phyloP scores from a whole-genome alignment of 2,888 invertebrate species.

The Oxyteleia sp. region DNA sequence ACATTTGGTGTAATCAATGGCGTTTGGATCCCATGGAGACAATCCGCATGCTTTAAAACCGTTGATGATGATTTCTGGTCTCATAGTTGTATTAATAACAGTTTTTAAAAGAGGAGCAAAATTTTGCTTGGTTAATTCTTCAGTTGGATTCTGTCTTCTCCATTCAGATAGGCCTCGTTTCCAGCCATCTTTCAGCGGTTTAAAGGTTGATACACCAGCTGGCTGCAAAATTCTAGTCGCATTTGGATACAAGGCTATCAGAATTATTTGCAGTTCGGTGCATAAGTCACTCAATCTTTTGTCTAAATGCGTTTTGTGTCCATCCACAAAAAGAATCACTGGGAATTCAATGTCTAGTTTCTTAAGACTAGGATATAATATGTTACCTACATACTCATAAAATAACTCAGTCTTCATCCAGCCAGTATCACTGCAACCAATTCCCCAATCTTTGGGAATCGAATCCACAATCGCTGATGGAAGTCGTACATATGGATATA shows the following conservation, averaged over 20 bases:
- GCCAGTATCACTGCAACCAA: conserved; percentile 84
- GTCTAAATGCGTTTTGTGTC: conserved; percentile 73
- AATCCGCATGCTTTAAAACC: too few relatives aligned
- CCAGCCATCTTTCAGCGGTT: conserved; percentile 71
- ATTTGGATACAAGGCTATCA: conserved; percentile 75
- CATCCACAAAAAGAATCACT: conserved; percentile 84
- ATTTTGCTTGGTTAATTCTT: conserved; percentile 36
- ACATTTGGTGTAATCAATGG: conserved; percentile 73
- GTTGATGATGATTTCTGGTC: too few relatives aligned
- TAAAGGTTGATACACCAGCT: conserved; percentile 69
- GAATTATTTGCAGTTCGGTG: conserved; percentile 74
- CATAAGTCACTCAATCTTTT: conserved; percentile 64
- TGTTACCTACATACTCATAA: conserved; percentile 83
- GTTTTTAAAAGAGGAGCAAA: conserved; percentile 63
- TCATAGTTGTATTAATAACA: too few relatives aligned
- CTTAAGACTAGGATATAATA: conserved; percentile 80
- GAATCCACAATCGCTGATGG: conserved; percentile 80
- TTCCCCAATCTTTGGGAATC: conserved; percentile 84
- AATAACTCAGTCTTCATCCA: conserved; percentile 86
- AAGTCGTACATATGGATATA: conserved; percentile 83
- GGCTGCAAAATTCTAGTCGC: conserved; percentile 75
- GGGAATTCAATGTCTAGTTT: conserved; percentile 77
- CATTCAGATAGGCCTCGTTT: conserved; percentile 43
- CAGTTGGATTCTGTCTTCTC: conserved; percentile 40
- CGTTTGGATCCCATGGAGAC: too few relatives aligned